A percentile compares a stretch with the other conserved stretches of the same genome.
Conservation (phyloP, 2,113 vertebrate species). For the Gymnorhina tibicen region DNA sequence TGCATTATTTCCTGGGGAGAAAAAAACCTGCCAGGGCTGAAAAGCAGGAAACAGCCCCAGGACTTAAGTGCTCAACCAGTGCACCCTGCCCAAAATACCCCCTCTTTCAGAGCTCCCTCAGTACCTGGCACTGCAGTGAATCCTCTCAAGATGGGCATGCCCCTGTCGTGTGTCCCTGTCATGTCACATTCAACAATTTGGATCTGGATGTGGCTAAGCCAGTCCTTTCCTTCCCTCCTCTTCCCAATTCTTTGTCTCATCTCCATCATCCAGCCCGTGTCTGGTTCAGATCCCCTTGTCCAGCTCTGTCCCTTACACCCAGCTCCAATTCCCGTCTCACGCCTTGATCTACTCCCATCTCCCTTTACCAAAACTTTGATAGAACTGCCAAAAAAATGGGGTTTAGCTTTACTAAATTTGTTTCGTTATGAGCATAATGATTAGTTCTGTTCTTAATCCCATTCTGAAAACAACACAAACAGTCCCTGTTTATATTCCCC, state of each 20-base stretch:
- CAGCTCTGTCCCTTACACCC: neutral
- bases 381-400: neutral
- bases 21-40: neutral
- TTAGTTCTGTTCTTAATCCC: neutral
- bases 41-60: neutral
- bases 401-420: neutral
- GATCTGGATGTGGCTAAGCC: neutral
- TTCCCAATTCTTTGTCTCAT: neutral
- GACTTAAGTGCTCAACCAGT: neutral
- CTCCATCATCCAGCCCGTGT: neutral
- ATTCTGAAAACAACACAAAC: neutral
- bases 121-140: neutral
- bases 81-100: neutral
- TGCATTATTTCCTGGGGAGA: neutral
- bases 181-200: too few relatives aligned
- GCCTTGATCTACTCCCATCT: neutral
- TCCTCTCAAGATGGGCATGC: neutral
- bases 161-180: neutral
- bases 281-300: neutral
- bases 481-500: neutral
- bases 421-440: neutral
- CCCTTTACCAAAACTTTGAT: neutral
- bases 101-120: neutral
- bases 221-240: neutral
- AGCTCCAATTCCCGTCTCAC: neutral